Evolutionary conservation across 2,888 invertebrate species (phyloP).

Genomic region (Desoria tigrina): DNA sequence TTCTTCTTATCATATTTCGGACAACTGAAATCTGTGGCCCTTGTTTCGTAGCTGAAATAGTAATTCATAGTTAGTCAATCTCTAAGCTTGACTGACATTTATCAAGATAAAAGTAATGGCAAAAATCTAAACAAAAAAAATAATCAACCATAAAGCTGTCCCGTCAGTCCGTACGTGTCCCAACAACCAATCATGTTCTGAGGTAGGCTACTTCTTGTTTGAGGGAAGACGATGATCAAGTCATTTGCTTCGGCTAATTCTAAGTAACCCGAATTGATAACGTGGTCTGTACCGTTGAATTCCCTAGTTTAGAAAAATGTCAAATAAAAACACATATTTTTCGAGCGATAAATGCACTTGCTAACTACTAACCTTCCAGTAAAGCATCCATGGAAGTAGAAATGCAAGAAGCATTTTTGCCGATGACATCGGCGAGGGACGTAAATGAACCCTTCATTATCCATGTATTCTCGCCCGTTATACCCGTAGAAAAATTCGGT

Average conservation of each 20-base stretch:
- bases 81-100: background rate
- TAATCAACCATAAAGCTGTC: constrained; percentile 40
- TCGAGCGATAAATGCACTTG: background rate
- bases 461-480: constrained; percentile 39
- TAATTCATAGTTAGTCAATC: no score
- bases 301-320: constrained; percentile 30
- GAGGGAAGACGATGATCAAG: constrained; percentile 49
- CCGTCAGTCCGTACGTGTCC: constrained; percentile 51
- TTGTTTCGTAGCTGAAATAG: constrained; percentile 39
- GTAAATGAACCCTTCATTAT: constrained; percentile 42
- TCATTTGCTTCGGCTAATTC: constrained; percentile 48
- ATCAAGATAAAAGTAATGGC: no score
- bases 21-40: constrained; percentile 47
- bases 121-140: background rate
- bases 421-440: constrained; percentile 41
- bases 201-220: constrained; percentile 31
- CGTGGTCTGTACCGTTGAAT: constrained; percentile 48
- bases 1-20: constrained; percentile 43
- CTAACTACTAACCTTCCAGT: constrained; percentile 45
- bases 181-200: constrained; percentile 50
- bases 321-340: background rate
- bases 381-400: constrained; percentile 51
- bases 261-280: constrained; percentile 46
- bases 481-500: constrained; percentile 47
- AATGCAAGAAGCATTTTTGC: constrained; percentile 43